A percentile compares a stretch with the other conserved stretches of the same genome.
phyloP scores from a whole-genome alignment of 2,888 invertebrate species.

The Notodonta dromedarius region DNA sequence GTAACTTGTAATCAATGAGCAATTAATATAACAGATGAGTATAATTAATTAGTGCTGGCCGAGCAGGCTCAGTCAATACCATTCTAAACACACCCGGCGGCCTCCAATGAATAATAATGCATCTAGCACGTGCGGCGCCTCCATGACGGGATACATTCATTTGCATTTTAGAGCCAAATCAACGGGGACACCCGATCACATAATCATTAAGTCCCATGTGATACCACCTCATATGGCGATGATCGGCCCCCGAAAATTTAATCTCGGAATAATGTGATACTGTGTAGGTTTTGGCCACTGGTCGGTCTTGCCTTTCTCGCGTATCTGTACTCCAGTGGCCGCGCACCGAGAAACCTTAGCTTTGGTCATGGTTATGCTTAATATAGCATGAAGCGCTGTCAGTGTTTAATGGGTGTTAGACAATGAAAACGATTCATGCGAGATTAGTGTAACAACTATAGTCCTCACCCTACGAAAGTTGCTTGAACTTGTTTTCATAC shows the following conservation, averaged over 20 bases:
- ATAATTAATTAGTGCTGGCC: slow-evolving; percentile 21
- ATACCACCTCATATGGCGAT: background rate
- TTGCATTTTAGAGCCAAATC: slow-evolving; percentile 57
- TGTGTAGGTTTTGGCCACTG: too few species aligned
- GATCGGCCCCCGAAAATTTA: background rate
- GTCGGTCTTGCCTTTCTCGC: too few species aligned
- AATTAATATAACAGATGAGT: slow-evolving; percentile 14
- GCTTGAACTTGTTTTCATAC: too few species aligned
- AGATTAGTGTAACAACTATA: too few species aligned
- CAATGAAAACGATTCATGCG: too few species aligned
- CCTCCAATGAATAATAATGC: slow-evolving; percentile 66
- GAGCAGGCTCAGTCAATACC: slow-evolving; percentile 27
- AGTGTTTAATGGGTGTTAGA: too few species aligned
- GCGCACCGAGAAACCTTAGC: too few species aligned
- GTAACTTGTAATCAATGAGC: slow-evolving; percentile 8
- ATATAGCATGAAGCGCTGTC: too few species aligned
- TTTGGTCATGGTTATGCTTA: too few species aligned
- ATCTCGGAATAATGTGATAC: background rate
- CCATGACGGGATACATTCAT: slow-evolving; percentile 60
- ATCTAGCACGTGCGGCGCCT: slow-evolving; percentile 46
- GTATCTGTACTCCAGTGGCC: too few species aligned
- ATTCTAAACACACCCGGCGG: slow-evolving; percentile 38
- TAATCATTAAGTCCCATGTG: background rate
- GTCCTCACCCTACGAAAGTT: too few species aligned
- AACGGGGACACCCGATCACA: slow-evolving; percentile 16